These are phyloP conservation scores for Epirrhoe alternata DNA, from an alignment of 2,888 invertebrate species.

Conservation along the genomic window DNA sequence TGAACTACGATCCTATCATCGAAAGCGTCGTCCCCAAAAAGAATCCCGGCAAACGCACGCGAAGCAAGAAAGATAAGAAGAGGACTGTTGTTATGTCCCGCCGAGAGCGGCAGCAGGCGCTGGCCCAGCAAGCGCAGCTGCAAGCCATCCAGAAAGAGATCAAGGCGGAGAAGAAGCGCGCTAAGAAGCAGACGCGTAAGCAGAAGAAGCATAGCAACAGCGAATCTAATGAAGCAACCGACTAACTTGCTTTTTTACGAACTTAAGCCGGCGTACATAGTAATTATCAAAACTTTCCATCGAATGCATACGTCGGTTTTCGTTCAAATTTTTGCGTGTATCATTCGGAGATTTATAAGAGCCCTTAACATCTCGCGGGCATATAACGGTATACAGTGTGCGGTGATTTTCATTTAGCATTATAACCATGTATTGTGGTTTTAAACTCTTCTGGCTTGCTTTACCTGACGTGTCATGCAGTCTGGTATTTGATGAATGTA, in stretches of 20 bases:
- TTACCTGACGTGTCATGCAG: background rate
- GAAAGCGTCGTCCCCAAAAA: slow-evolving; percentile 25
- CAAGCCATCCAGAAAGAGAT: slow-evolving; percentile 26
- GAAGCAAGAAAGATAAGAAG: slow-evolving; percentile 36
- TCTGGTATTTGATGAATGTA: background rate
- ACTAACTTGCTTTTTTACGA: slow-evolving; percentile 18
- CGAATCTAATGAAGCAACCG: slow-evolving; percentile 9
- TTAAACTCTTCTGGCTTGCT: slow-evolving; percentile 16
- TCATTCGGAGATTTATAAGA: background rate
- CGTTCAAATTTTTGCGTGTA: slow-evolving; percentile 4
- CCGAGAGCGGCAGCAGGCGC: slow-evolving; percentile 31
- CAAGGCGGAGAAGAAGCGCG: slow-evolving; percentile 31
- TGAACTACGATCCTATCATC: slow-evolving; percentile 11
- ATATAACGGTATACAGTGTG: slow-evolving; percentile 15
- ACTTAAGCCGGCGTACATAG: slow-evolving; percentile 1
- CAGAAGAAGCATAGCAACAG: slow-evolving; percentile 24
- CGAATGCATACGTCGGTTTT: background rate
- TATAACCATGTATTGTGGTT: slow-evolving; percentile 6
- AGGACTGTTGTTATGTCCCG: slow-evolving; percentile 41
- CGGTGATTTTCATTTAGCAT: slow-evolving; percentile 5
- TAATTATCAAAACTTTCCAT: background rate
- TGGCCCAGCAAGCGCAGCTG: slow-evolving; percentile 25
- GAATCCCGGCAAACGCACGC: slow-evolving; percentile 26
- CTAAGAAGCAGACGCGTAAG: slow-evolving; percentile 35
- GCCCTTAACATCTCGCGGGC: background rate